Evolutionary conservation across 2,888 invertebrate genomes (phyloP).

Genomic region (Myathropa florea): DNA sequence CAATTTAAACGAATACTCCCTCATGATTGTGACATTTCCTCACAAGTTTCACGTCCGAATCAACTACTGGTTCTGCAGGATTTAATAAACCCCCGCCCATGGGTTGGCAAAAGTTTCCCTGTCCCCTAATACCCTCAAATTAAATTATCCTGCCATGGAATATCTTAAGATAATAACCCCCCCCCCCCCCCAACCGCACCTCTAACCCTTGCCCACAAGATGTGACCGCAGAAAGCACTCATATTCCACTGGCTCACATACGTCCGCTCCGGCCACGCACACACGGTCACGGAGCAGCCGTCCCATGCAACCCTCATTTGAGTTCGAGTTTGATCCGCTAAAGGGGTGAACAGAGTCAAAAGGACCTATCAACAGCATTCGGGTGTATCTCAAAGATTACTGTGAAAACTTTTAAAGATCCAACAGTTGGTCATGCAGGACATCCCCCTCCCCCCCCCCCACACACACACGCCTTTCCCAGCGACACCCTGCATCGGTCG

Average conservation of each 20-base stretch:
- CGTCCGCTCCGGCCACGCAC: background rate
- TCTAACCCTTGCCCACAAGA: slow-evolving; percentile 49
- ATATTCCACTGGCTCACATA: slow-evolving; percentile 14
- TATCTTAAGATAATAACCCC: slow-evolving; percentile 60
- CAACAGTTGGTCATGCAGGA: slow-evolving; percentile 60
- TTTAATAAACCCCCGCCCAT: slow-evolving; percentile 44
- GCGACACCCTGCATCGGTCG: background rate
- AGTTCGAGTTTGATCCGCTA: slow-evolving; percentile 47
- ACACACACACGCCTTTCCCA: no score
- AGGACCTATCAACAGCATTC: slow-evolving; percentile 62
- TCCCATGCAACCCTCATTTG: slow-evolving; percentile 53
- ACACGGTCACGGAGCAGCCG: no score
- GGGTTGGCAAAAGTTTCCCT: background rate
- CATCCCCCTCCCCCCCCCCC: background rate
- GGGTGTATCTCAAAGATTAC: slow-evolving; percentile 38
- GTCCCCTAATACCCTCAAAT: slow-evolving; percentile 35
- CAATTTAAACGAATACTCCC: slow-evolving; percentile 15
- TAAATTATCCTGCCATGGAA: slow-evolving; percentile 54
- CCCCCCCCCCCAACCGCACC: no score
- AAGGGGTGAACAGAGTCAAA: slow-evolving; percentile 57
- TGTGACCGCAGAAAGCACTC: slow-evolving; percentile 65
- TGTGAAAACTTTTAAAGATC: slow-evolving; percentile 47
- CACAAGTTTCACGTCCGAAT: slow-evolving; percentile 29
- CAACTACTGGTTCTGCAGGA: slow-evolving; percentile 27
- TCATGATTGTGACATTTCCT: slow-evolving; percentile 15